Base-by-base conservation (phyloP, 2,888 invertebrate genomes). In the Tolmerus cingulatus region DNA sequence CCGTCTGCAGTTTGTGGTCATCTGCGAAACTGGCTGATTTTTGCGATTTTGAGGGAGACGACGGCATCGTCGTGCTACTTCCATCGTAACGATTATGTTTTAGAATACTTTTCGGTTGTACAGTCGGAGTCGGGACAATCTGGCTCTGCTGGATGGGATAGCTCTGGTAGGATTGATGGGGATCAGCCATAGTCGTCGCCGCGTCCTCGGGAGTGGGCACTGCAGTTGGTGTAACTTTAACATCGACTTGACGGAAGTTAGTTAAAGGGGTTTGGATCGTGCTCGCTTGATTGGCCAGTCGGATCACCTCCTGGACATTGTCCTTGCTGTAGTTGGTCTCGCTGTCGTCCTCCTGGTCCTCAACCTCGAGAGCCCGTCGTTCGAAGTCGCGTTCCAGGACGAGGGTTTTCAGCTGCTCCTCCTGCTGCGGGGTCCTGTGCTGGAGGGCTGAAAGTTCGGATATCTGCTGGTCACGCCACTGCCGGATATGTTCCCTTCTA, bases 351-450 rank as follows among this genome's bases (percentile, higher is more conserved):
- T 95, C 96, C 89, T 95, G 95, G 89, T 94, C 95, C 87, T 94
- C 95, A 46, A 94, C 94, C 92, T 97, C 97, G 91, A 96, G 96
- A 3, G 98, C 98, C 79, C 98, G 94, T 82, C 97, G 94, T 91
- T 98, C 98, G 92, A 99, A 99, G 93, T 99, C 98, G 88, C 97
- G 94, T 91, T 99, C 98, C n/a, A 98, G 93, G 89, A 96, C 96
- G 87, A 99, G 93, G n/a, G 97, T 96, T 87, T 97, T 95, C 23
- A 98, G 93, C 90, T 97, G 97, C 91, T 98, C 98, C 89, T 96
- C 97, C 91, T 98, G 98, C 90, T 96, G 96, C 0, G 95, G 93
- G 3, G 96, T 95, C 87, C 97, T 94, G 84, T 94, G 94, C 23
- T 95, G 94, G 88, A 96, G 91, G 1, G 95, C 93, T 89, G 96